Conservation (phyloP, 2,797 vertebrate species). For the Hephaestus fuliginosus region DNA sequence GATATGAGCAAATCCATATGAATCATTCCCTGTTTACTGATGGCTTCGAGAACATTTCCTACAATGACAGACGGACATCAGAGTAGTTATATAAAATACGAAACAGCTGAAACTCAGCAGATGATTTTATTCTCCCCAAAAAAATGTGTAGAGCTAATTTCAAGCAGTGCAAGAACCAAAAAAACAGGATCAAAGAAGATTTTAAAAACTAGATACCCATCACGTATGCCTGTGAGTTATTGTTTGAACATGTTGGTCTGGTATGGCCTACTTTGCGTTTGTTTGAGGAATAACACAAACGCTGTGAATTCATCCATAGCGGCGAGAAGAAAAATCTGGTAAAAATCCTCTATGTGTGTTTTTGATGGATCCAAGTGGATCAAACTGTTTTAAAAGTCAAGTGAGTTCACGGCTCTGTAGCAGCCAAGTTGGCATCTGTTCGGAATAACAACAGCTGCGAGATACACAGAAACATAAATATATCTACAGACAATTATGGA, state of each 20-base stretch:
- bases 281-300: not conserved
- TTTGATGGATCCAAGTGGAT: conserved; percentile 19
- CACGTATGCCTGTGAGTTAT: not conserved
- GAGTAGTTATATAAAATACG: not conserved
- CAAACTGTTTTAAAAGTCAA: conserved; percentile 16
- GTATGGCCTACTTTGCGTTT: not conserved
- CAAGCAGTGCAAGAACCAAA: not conserved
- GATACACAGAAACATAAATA: conserved; percentile 35
- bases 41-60: not conserved
- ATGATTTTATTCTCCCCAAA: too few species aligned
- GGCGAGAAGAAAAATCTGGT: not conserved
- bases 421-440: conserved; percentile 36
- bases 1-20: not conserved
- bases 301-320: not conserved
- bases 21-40: not conserved
- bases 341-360: not conserved
- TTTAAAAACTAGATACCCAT: not conserved
- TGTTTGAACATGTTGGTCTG: not conserved
- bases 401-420: conserved; percentile 18
- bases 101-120: not conserved
- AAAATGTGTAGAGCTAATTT: not conserved
- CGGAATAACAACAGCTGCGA: conserved; percentile 33
- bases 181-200: not conserved
- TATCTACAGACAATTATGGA: conserved; percentile 22
- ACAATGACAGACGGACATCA: not conserved